Conservation (phyloP, 2,113 vertebrate genomes). For the Cheilinus undulatus region DNA sequence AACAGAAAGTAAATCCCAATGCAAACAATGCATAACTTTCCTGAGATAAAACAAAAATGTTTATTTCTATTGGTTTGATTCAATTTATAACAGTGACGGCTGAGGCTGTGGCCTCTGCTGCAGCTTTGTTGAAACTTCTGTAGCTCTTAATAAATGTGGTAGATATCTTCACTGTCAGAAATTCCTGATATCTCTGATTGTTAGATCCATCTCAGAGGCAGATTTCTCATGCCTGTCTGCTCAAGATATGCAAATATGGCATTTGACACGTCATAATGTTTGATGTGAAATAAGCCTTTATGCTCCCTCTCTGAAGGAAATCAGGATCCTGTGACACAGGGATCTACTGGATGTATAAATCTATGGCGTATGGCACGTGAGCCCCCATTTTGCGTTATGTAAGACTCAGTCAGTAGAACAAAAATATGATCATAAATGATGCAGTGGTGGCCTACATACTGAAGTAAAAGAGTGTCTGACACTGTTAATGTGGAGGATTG, state of each 20-base stretch:
- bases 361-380: not conserved
- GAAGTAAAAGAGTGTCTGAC: not conserved
- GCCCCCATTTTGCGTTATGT: not conserved
- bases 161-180: not conserved
- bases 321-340: not conserved
- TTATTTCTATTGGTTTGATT: too few relatives aligned
- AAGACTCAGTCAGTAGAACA: slow-evolving; percentile 9
- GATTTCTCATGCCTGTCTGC: not conserved
- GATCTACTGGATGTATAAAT: slow-evolving; percentile 5
- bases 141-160: not conserved
- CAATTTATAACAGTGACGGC: not conserved
- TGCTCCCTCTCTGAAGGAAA: not conserved
- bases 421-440: slow-evolving; percentile 8
- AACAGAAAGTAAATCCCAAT: too few relatives aligned
- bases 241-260: not conserved
- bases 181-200: not conserved
- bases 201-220: not conserved
- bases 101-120: not conserved
- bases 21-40: too few relatives aligned
- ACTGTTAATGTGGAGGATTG: not conserved
- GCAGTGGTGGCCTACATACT: slow-evolving; percentile 1
- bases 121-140: not conserved
- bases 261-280: not conserved
- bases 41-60: too few relatives aligned
- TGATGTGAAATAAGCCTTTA: not conserved